Conservation (phyloP, 1,140 invertebrate species). For the Ditylenchus dipsaci region DNA sequence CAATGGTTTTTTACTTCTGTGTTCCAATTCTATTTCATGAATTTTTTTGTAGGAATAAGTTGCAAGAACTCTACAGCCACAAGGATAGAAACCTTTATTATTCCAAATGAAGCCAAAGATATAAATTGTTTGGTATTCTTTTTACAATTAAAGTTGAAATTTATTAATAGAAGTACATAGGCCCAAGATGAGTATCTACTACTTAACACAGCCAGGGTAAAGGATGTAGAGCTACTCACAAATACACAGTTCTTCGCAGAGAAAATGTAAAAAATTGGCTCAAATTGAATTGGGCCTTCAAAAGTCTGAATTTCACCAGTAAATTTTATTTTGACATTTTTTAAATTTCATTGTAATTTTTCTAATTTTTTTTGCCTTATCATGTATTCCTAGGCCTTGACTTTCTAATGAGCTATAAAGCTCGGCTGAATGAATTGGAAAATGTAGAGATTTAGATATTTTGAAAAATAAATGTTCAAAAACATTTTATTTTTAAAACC, state of each 20-base stretch:
- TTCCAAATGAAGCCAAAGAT: constrained; percentile 31
- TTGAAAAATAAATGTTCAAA: no score
- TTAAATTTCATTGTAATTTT: no score
- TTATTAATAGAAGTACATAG: constrained; percentile 5
- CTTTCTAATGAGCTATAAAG: no score
- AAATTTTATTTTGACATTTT: no score
- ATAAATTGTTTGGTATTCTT: constrained; percentile 37
- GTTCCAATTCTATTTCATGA: no score
- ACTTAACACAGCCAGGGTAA: constrained; percentile 34
- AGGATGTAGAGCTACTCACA: constrained; percentile 42
- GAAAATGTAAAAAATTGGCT: background rate
- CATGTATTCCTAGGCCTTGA: no score
- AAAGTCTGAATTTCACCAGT: no score
- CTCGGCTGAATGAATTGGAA: no score
- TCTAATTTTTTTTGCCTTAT: no score
- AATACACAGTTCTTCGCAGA: constrained; percentile 25
- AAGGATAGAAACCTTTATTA: constrained; percentile 33
- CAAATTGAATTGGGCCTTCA: no score
- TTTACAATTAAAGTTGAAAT: background rate
- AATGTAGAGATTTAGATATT: no score
- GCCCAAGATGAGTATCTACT: constrained; percentile 32
- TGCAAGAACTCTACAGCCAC: constrained; percentile 30
- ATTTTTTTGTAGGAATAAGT: background rate
- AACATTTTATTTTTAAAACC: no score
- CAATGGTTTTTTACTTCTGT: constrained; percentile 22